Conservation (phyloP, 2,797 vertebrate genomes). For the Coregonus ussuriensis region DNA sequence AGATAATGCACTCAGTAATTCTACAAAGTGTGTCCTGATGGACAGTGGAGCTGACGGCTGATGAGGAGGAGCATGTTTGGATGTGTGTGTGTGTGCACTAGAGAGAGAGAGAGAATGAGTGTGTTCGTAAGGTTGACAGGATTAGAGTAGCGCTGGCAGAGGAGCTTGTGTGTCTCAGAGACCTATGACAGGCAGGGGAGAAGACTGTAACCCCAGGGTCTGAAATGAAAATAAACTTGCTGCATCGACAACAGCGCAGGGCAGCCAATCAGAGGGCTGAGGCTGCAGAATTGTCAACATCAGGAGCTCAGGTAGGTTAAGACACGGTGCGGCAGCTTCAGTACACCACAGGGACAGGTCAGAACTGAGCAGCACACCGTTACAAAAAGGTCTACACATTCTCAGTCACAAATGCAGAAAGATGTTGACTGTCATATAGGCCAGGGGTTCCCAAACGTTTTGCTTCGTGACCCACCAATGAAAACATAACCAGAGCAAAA, state of each 20-base stretch:
- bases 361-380: background rate
- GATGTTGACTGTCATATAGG: no score
- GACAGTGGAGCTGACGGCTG: slow-evolving; percentile 45
- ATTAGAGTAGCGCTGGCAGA: background rate
- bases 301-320: slow-evolving; percentile 35
- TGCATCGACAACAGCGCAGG: background rate
- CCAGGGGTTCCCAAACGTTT: no score
- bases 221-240: background rate
- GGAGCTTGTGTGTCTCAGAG: background rate
- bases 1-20: slow-evolving; percentile 54
- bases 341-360: slow-evolving; percentile 41
- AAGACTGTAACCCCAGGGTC: slow-evolving; percentile 1
- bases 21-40: slow-evolving; percentile 45
- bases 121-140: background rate
- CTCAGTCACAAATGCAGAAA: no score
- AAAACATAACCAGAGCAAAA: no score
- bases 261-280: slow-evolving; percentile 8
- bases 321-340: slow-evolving; percentile 37
- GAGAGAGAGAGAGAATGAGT: background rate
- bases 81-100: background rate
- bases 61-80: no score
- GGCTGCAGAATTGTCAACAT: background rate
- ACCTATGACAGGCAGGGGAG: slow-evolving; percentile 1
- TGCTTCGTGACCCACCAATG: no score
- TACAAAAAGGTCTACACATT: no score